Base-by-base conservation (phyloP, 2,797 vertebrate species). In the Acropternis orthonyx region DNA sequence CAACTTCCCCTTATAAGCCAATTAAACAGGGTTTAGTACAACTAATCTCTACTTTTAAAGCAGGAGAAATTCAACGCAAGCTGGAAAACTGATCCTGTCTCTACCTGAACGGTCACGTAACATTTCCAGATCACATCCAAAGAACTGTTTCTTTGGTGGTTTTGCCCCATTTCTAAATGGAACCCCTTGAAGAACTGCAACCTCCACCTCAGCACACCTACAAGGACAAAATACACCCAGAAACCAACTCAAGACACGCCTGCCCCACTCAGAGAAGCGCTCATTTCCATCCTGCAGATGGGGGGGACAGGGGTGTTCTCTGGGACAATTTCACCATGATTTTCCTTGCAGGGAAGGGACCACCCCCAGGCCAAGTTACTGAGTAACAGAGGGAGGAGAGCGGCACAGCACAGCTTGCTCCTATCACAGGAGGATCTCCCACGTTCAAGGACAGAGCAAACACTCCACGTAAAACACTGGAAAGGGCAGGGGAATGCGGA, bases 311-410 rank as follows among this genome's bases (percentile, higher is more conserved):
- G 48, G 71, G 17, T 43, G 67, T 39, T 95, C 71, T 67, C 3
- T 0, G 72, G 82, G 85, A 63, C 56, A 54, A 17, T 74, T 84
- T 36, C 3, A 67, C 65, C 69, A 26, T 4, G 26, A 44, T 88
- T 28, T 30, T 59, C 12, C 44, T 71, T 71, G 78, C n/a, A 82
- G 85, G 82, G 73, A 67, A 20, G 34, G 85, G 76, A 92, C 85
- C 51, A 66, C 56, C 89, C 88, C 77, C 61, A 61, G 82, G 51
- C 67, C 63, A 69, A 79, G 94, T 95, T 96, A 96, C 83, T 96
- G 67, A 93, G 88, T 96, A 94, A 96, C 90, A 58, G 82, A 93
- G 95, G 89, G 95, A 95, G 90, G 94, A 88, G 67, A 90, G 67
- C 4, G 4, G 88, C 63, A 43, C 1, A 14, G 83, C 85, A 68